These are phyloP conservation scores for Spodoptera littoralis DNA, from an alignment of 2,888 invertebrate genomes.

Conservation along the genomic window DNA sequence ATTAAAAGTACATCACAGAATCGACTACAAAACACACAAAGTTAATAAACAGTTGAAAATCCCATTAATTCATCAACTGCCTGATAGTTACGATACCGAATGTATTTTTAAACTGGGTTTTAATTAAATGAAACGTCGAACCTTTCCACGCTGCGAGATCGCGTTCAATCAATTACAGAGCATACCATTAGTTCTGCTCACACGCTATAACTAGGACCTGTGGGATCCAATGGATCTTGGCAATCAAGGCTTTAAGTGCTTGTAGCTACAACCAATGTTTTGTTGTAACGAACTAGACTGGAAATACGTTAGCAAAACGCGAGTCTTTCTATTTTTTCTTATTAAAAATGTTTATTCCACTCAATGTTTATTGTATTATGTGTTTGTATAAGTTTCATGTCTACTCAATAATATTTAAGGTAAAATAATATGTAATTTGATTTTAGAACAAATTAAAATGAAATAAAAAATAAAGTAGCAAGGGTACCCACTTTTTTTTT, in stretches of 20 bases:
- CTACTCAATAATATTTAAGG: too few species aligned
- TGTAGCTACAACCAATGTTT: conserved; percentile 13
- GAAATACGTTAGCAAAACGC: not conserved
- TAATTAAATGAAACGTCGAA: conserved; percentile 59
- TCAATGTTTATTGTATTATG: too few species aligned
- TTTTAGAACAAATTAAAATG: too few species aligned
- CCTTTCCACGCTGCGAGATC: conserved; percentile 47
- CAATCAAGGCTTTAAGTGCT: conserved; percentile 32
- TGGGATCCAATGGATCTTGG: conserved; percentile 30
- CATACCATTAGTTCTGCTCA: conserved; percentile 51
- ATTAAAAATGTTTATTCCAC: too few species aligned
- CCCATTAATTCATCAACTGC: conserved; percentile 32
- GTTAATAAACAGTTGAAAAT: conserved; percentile 26
- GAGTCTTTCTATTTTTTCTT: too few species aligned
- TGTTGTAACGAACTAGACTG: conserved; percentile 10
- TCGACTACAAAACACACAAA: conserved; percentile 21
- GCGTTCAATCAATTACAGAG: conserved; percentile 60
- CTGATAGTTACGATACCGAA: conserved; percentile 38
- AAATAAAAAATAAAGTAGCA: too few species aligned
- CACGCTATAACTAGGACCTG: conserved; percentile 32
- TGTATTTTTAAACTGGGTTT: conserved; percentile 58
- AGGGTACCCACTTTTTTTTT: not conserved
- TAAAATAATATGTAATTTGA: too few species aligned
- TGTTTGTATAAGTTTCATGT: too few species aligned
- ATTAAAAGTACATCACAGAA: conserved; percentile 9